Conservation (phyloP, 2,113 vertebrate species). For the Quiscalus mexicanus region DNA sequence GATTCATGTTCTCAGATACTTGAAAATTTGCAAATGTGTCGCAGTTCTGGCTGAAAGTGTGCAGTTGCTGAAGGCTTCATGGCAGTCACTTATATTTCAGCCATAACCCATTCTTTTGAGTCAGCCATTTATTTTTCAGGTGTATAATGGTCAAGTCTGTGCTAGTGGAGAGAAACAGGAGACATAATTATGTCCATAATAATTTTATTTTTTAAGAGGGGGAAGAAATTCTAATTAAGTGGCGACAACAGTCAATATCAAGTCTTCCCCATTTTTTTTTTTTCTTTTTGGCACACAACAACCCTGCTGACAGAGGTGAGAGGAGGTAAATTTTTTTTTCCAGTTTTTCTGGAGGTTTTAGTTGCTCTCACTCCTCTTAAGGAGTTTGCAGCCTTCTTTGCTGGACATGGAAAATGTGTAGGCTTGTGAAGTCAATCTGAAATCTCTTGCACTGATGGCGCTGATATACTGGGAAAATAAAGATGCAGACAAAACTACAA, state of each 20-base stretch:
- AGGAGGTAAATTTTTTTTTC: neutral
- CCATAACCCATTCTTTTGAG: neutral
- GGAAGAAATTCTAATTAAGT: neutral
- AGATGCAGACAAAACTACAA: neutral
- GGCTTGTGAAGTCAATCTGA: neutral
- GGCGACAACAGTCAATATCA: neutral
- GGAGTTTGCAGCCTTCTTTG: neutral
- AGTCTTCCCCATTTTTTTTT: neutral
- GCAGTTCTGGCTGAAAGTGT: neutral
- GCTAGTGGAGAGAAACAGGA: neutral
- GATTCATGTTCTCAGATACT: neutral
- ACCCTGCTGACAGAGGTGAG: neutral
- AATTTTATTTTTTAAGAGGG: neutral
- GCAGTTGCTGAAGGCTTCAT: neutral
- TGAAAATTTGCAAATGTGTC: neutral
- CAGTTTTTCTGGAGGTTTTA: neutral
- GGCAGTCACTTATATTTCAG: neutral
- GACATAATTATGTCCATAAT: neutral
- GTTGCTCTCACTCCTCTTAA: neutral
- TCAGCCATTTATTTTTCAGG: neutral
- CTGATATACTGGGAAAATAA: neutral
- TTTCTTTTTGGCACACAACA: neutral
- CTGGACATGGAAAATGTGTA: neutral
- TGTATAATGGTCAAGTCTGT: neutral
- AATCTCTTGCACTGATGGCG: neutral